These are phyloP conservation scores for Apeira syringaria DNA, from an alignment of 2,888 invertebrate species.

Conservation along the genomic window DNA sequence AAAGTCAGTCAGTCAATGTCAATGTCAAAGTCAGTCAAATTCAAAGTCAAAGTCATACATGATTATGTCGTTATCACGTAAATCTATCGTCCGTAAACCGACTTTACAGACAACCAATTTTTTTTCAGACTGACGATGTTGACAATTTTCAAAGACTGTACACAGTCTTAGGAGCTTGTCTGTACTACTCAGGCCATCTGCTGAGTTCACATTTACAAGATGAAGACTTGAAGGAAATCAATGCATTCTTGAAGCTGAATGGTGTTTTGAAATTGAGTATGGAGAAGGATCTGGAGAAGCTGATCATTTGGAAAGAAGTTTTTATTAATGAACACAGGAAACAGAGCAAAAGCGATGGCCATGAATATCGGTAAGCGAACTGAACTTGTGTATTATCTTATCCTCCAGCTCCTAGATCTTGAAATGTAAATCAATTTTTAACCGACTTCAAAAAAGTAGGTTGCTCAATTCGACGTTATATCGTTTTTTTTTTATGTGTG, in stretches of 20 bases:
- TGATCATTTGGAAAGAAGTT: constrained; percentile 91
- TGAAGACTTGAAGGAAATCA: constrained; percentile 89
- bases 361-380: constrained; percentile 64
- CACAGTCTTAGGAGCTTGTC: constrained; percentile 86
- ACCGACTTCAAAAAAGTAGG: too few relatives aligned
- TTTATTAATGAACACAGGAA: constrained; percentile 80
- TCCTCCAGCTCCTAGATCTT: too few relatives aligned
- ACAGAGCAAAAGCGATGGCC: constrained; percentile 52
- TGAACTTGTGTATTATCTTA: too few relatives aligned
- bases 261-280: constrained; percentile 88
- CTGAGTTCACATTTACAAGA: constrained; percentile 90
- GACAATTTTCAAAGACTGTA: constrained; percentile 89
- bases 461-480: too few relatives aligned
- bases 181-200: constrained; percentile 87
- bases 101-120: too few relatives aligned
- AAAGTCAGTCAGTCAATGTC: too few relatives aligned
- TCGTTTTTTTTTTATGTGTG: too few relatives aligned
- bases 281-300: constrained; percentile 86
- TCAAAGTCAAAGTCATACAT: too few relatives aligned
- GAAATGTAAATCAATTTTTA: too few relatives aligned
- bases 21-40: too few relatives aligned
- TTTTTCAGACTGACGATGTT: constrained; percentile 88
- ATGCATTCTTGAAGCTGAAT: constrained; percentile 89
- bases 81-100: too few relatives aligned
- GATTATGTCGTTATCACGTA: too few relatives aligned